Evolutionary conservation across 2,113 vertebrate species (phyloP).

Genomic region (Neolamprologus tretocephalus): DNA sequence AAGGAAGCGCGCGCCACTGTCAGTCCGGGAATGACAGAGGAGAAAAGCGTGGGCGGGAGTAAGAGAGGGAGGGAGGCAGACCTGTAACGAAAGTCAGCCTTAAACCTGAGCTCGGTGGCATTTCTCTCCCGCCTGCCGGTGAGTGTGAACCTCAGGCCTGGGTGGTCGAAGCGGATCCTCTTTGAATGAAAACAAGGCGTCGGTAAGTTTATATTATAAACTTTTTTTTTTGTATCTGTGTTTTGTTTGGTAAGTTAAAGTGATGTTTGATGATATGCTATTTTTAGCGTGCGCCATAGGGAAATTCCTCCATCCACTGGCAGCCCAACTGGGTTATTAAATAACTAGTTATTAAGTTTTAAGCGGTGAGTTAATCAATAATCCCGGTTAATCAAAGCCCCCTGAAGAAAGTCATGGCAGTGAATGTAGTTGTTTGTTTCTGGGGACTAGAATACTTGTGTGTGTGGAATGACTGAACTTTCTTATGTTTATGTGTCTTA

Average conservation of each 20-base stretch:
- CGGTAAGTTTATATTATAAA: slow-evolving; percentile 9
- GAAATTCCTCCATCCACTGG: not conserved
- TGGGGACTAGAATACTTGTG: not conserved
- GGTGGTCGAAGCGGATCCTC: not conserved
- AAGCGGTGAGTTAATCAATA: not conserved
- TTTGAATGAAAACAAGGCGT: not conserved
- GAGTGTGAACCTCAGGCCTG: not conserved
- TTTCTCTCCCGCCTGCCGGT: not conserved
- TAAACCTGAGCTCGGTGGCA: slow-evolving; percentile 7
- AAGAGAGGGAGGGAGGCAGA: not conserved
- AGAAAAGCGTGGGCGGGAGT: not conserved
- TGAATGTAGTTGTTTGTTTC: not conserved
- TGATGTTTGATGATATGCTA: not conserved
- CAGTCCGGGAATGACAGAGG: slow-evolving; percentile 8
- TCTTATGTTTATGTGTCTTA: not conserved
- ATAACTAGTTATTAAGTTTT: not conserved
- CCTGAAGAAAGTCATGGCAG: not conserved
- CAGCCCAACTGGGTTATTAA: not conserved
- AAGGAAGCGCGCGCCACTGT: slow-evolving; percentile 13
- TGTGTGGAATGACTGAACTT: not conserved
- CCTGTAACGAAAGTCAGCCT: not conserved
- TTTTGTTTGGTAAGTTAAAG: not conserved
- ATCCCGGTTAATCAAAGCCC: not conserved
- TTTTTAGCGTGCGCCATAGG: not conserved
- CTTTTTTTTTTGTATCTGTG: not conserved